phyloP scores from a whole-genome alignment of 2,888 invertebrate species.

The Eristalis pertinax region DNA sequence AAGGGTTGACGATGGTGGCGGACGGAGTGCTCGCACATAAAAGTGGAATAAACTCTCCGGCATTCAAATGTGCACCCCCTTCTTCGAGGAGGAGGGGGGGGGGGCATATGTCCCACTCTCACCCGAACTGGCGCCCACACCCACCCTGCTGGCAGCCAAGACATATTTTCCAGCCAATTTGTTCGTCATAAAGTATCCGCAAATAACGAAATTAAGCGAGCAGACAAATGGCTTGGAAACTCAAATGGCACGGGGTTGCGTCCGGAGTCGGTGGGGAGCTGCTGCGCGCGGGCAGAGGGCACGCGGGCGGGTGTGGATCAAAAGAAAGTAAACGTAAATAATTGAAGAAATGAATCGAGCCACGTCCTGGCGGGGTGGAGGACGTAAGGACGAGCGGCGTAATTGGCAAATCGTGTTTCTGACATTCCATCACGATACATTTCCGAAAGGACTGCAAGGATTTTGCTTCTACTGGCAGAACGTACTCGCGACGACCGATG shows the following conservation, averaged over 20 bases:
- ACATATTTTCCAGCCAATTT: slow-evolving; percentile 72
- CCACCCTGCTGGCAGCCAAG: slow-evolving; percentile 34
- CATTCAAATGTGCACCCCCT: slow-evolving; percentile 48
- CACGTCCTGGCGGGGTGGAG: slow-evolving; percentile 1
- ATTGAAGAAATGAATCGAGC: slow-evolving; percentile 21
- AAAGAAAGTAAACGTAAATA: slow-evolving; percentile 50
- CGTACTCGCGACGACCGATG: neutral
- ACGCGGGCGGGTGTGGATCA: neutral
- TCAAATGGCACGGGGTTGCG: slow-evolving; percentile 34
- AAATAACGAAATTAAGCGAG: slow-evolving; percentile 69
- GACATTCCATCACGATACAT: slow-evolving; percentile 58
- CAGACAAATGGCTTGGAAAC: slow-evolving; percentile 71
- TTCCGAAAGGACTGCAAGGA: slow-evolving; percentile 10
- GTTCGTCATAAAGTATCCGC: slow-evolving; percentile 72
- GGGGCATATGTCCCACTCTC: neutral
- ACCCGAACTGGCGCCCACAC: neutral
- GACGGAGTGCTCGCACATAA: slow-evolving; percentile 49
- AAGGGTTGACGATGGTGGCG: slow-evolving; percentile 57
- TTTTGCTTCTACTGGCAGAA: neutral
- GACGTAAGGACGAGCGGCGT: slow-evolving; percentile 23
- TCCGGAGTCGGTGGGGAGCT: neutral
- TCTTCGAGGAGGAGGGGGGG: neutral
- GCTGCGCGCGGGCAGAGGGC: neutral
- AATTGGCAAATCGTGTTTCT: slow-evolving; percentile 65
- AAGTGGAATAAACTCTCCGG: slow-evolving; percentile 57